phyloP scores from a whole-genome alignment of 2,797 vertebrate species.

The Halcyon leucocephala region DNA sequence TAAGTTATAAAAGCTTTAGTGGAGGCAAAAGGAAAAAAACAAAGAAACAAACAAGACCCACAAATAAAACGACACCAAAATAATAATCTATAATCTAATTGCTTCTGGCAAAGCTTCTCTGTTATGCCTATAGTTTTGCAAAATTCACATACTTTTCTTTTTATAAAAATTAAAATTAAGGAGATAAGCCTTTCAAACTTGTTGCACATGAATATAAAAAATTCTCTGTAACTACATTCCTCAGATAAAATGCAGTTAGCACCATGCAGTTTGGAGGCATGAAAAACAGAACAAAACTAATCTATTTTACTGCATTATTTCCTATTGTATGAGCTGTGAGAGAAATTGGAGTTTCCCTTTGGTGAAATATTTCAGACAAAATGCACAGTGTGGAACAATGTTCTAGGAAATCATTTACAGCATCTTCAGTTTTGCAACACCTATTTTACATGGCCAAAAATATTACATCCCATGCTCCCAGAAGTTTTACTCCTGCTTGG shows the following conservation, averaged over 20 bases:
- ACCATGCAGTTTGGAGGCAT: background rate
- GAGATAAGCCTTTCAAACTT: background rate
- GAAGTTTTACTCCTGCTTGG: background rate
- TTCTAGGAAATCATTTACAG: background rate
- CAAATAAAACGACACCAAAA: background rate
- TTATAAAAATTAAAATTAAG: background rate
- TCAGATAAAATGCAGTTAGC: background rate
- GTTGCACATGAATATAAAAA: background rate
- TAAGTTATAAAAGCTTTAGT: slow-evolving; percentile 7
- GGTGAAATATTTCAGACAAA: background rate
- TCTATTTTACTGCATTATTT: background rate
- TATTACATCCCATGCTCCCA: background rate
- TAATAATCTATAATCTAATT: background rate
- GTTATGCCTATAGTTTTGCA: background rate
- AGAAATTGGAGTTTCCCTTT: background rate
- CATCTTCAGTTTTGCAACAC: background rate
- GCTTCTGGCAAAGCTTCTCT: background rate
- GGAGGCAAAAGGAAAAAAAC: background rate
- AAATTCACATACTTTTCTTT: background rate
- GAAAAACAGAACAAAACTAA: background rate
- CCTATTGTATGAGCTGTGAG: background rate
- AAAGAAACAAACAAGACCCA: background rate
- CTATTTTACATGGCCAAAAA: background rate
- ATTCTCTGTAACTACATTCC: background rate
- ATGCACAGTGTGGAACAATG: background rate